Conservation (phyloP, 2,113 vertebrate species). For the Neoarius graeffei region DNA sequence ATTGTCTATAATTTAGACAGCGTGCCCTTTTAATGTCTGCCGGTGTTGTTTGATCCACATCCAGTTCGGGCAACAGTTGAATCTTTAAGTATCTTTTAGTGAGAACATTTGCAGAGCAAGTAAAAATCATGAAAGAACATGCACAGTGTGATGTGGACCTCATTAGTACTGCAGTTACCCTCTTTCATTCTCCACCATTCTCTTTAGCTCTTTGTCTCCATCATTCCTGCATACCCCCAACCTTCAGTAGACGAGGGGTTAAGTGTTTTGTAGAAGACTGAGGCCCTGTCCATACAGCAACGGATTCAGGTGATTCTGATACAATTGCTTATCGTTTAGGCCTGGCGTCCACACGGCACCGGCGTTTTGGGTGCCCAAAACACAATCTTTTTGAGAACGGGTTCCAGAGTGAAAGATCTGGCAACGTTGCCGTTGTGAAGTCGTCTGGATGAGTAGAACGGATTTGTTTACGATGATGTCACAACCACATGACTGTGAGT, state of each 20-base stretch:
- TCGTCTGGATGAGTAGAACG: too few relatives aligned
- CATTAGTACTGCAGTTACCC: constrained; percentile 14
- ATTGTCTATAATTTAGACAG: background rate
- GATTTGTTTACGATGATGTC: too few relatives aligned
- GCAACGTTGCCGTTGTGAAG: too few relatives aligned
- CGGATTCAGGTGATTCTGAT: too few relatives aligned
- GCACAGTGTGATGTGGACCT: constrained; percentile 1
- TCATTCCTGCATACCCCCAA: constrained; percentile 7
- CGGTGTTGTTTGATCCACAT: background rate
- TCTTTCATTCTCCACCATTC: background rate
- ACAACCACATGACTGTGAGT: too few relatives aligned
- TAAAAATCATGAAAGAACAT: constrained; percentile 28
- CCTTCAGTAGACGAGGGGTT: constrained; percentile 37
- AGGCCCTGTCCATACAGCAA: too few relatives aligned
- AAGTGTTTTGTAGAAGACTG: constrained; percentile 45
- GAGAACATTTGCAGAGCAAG: constrained; percentile 14
- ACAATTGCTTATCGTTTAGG: too few relatives aligned
- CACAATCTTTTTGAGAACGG: too few relatives aligned
- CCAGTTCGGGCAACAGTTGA: background rate
- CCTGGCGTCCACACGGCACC: too few relatives aligned
- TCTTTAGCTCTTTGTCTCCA: constrained; percentile 11
- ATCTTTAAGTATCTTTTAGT: background rate
- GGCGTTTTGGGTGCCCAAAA: too few relatives aligned
- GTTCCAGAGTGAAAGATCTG: too few relatives aligned
- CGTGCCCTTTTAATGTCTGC: background rate